phyloP scores from a whole-genome alignment of 1,140 invertebrate species.

The Aphis craccivora region DNA sequence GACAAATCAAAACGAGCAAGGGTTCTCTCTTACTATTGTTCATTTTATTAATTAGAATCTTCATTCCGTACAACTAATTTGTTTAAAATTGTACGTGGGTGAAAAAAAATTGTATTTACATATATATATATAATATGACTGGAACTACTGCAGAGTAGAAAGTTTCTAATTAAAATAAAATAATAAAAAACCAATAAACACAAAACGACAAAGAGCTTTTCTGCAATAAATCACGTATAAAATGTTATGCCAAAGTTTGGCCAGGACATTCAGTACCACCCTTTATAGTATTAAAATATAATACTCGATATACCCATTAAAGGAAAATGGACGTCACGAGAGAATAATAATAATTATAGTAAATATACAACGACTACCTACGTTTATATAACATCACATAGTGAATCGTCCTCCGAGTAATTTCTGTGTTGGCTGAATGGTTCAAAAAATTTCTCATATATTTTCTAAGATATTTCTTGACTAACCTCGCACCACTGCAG shows the following conservation, averaged over 20 bases:
- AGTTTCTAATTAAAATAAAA: conserved; percentile 6
- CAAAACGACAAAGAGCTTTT: not conserved
- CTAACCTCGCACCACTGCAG: no score
- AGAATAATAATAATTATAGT: not conserved
- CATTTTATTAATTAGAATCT: not conserved
- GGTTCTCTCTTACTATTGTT: not conserved
- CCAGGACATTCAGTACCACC: conserved; percentile 3
- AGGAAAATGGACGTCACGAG: not conserved
- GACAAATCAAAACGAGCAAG: not conserved
- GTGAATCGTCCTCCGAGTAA: not conserved
- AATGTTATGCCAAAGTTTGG: conserved; percentile 39
- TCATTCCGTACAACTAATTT: not conserved
- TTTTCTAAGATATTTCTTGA: not conserved
- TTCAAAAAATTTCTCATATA: not conserved
- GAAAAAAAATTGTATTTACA: not conserved
- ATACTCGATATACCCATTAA: not conserved
- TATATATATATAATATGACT: not conserved
- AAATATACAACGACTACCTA: not conserved
- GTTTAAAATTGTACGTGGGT: not conserved
- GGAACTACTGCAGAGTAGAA: not conserved
- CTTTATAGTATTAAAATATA: conserved; percentile 14
- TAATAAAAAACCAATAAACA: not conserved
- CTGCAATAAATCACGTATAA: conserved; percentile 36
- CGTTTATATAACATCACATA: not conserved
- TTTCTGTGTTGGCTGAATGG: not conserved